Evolutionary conservation across 2,113 vertebrate species (phyloP), one percentile per base, ranked within the genome.

Genomic region (Ameiurus melas): DNA sequence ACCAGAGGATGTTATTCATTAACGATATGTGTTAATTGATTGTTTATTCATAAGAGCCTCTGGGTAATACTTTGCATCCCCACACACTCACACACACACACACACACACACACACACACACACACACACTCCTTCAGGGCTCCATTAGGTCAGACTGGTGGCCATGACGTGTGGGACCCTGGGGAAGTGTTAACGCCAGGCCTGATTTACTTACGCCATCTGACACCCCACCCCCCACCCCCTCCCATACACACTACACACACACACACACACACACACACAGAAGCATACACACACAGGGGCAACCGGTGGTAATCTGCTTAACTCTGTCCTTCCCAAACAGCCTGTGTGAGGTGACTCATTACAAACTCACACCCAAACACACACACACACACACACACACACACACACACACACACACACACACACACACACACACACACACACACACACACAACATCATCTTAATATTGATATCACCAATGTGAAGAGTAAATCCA

Each of bases 131-230:
- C 88, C 88, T 89, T 90, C 8, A 90, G 91, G 92, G 93, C 95
- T 97, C 96, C 97, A 97, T 97, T 97, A 97, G 95, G 94, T 92
- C 94, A 96, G 96, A 96, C 97, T 97, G 96, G 96, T 96, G 94
- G 94, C 94, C 95, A 96, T 97, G 96, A 97, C 95, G 94, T 96
- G 95, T 96, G 92, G 95, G 94, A 96, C 97, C 96, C 96, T 92
- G 88, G 95, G 95, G 97, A 97, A 95, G 95, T 97, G 96, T 97
- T 96, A 95, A 95, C 96, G 97, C 97, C 97, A 96, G 93, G 89
- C 86, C 89, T 97, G 96, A 97, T 98, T 97, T 96, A 97, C 95
- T 96, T 88, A 89, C 75, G 92, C 95, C 96, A 95, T 95, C 96
- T 96, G 96, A 97, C 95, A 93, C 91, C 62, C 88, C 86, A 89